Percentiles rank a stretch among this genome's conserved stretches.
Conservation (phyloP, 2,888 invertebrate genomes). For the Therioaphis trifolii region DNA sequence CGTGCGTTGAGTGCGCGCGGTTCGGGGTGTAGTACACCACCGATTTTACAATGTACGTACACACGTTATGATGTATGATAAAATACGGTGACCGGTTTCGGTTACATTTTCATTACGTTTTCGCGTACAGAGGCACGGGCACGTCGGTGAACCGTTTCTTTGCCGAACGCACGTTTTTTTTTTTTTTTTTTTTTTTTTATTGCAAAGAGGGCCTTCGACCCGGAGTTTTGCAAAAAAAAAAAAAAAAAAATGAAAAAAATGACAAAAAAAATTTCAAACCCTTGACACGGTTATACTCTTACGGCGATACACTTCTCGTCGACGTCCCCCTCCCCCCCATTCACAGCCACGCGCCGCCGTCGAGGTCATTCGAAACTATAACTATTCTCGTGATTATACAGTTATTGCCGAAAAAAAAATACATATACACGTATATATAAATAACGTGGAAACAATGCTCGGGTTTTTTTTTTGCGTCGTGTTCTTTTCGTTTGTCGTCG, state of each 20-base stretch:
- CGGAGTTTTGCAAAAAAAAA: constrained; percentile 28
- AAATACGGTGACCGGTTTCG: neutral
- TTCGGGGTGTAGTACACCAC: too few species aligned
- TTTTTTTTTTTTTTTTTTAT: too few species aligned
- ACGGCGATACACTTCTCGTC: neutral
- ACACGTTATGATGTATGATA: neutral
- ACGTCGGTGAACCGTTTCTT: neutral
- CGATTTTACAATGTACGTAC: too few species aligned
- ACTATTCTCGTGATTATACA: constrained; percentile 39
- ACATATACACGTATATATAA: neutral
- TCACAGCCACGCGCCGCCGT: neutral
- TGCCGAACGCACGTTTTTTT: neutral
- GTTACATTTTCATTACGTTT: neutral
- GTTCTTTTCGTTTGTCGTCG: constrained; percentile 21
- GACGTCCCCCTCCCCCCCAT: neutral
- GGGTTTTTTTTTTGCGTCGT: neutral
- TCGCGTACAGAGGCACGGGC: neutral
- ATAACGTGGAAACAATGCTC: constrained; percentile 28
- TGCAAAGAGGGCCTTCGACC: neutral
- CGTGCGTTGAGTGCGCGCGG: too few species aligned
- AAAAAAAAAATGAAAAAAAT: too few species aligned
- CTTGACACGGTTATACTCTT: constrained; percentile 34
- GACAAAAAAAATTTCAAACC: too few species aligned
- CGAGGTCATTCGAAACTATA: constrained; percentile 13
- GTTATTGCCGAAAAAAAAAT: constrained; percentile 10